A percentile compares a stretch with the other conserved stretches of the same genome.
Evolutionary conservation across 1,140 invertebrate genomes (phyloP).

Genomic region (Scaptomyza graminum): DNA sequence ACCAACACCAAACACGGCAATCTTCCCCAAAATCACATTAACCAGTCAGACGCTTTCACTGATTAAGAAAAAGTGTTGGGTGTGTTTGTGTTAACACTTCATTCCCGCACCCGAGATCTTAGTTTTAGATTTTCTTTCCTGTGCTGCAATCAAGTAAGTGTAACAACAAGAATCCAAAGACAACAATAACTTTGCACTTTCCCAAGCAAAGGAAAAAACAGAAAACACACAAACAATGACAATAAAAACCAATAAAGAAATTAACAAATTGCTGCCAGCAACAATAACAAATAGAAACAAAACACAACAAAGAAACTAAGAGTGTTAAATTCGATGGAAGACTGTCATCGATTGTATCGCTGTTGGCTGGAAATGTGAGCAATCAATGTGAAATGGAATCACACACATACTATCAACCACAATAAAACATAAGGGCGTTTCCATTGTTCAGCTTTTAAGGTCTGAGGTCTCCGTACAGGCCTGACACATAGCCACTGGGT

Average conservation of each 20-base stretch:
- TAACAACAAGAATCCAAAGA: slow-evolving; percentile 59
- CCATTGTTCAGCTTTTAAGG: slow-evolving; percentile 19
- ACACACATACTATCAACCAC: not conserved
- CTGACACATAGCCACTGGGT: slow-evolving; percentile 52
- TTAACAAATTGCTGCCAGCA: slow-evolving; percentile 66
- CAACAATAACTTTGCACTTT: slow-evolving; percentile 47
- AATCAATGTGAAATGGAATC: slow-evolving; percentile 52
- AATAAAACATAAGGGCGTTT: slow-evolving; percentile 28
- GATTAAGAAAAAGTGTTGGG: slow-evolving; percentile 3
- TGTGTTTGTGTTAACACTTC: not conserved
- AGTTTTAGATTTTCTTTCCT: slow-evolving; percentile 6
- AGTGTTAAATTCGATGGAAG: slow-evolving; percentile 78
- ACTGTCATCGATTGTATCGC: slow-evolving; percentile 65
- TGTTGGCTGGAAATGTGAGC: slow-evolving; percentile 38
- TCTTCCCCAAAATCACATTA: slow-evolving; percentile 7
- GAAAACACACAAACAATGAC: slow-evolving; percentile 53
- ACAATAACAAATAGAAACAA: slow-evolving; percentile 26
- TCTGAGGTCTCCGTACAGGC: slow-evolving; percentile 24
- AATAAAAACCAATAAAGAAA: slow-evolving; percentile 81
- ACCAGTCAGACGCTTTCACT: slow-evolving; percentile 55
- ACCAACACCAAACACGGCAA: not conserved
- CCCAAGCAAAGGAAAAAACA: slow-evolving; percentile 22
- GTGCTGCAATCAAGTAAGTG: slow-evolving; percentile 56
- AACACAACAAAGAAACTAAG: slow-evolving; percentile 50
- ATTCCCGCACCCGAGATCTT: slow-evolving; percentile 4